Evolutionary conservation across 2,113 vertebrate genomes (phyloP).

Genomic region (Scomber colias): DNA sequence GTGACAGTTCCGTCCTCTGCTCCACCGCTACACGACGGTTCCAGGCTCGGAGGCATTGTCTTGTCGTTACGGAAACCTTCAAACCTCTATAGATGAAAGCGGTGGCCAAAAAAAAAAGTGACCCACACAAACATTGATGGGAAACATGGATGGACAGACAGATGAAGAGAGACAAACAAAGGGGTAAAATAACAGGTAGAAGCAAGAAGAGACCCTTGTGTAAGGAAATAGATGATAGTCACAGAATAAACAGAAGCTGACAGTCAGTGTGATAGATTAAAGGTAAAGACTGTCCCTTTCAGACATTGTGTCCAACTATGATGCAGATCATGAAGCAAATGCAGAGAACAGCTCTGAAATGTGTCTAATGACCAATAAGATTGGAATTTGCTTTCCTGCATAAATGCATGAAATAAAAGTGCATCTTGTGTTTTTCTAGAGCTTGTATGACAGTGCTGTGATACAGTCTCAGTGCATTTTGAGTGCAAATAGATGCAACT

Average conservation of each 20-base stretch:
- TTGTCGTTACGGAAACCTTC: conserved; percentile 96
- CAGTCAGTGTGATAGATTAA: conserved; percentile 4
- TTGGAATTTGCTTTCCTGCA: conserved; percentile 5
- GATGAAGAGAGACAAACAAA: conserved; percentile 51
- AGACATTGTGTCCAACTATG: background rate
- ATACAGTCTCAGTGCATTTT: background rate
- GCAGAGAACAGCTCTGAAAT: background rate
- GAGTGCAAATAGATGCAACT: background rate
- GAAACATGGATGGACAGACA: conserved; percentile 45
- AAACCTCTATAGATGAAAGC: conserved; percentile 87
- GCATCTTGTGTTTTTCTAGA: conserved; percentile 1
- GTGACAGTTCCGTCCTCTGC: conserved; percentile 85
- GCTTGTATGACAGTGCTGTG: background rate
- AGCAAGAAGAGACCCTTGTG: conserved; percentile 15
- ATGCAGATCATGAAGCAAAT: background rate
- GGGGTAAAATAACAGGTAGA: conserved; percentile 35
- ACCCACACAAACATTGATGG: conserved; percentile 49
- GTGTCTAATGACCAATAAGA: background rate
- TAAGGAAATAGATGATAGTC: conserved; percentile 13
- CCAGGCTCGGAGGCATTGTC: conserved; percentile 94
- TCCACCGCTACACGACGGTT: conserved; percentile 91
- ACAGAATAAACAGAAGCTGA: conserved; percentile 5
- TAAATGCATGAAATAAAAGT: background rate
- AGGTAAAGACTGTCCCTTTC: background rate
- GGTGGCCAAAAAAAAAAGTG: conserved; percentile 29